phyloP scores from a whole-genome alignment of 2,797 vertebrate genomes.

The Paramormyrops hopkinsi region DNA sequence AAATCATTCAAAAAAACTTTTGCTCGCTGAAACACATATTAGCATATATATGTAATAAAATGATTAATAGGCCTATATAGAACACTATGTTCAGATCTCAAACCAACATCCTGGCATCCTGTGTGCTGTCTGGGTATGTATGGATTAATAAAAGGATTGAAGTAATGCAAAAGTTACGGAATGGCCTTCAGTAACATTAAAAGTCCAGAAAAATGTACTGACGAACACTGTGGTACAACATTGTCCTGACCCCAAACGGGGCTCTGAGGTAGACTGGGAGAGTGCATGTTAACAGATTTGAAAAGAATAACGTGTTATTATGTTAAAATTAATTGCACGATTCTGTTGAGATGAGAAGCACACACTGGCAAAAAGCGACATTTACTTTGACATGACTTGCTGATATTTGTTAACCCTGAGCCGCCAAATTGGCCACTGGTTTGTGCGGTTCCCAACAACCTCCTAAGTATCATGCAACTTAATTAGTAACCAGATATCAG shows the following conservation, averaged over 20 bases:
- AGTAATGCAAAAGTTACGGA: background rate
- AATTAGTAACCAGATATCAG: background rate
- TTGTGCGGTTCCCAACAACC: background rate
- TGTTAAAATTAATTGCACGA: background rate
- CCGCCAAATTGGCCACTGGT: background rate
- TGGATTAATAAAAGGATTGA: background rate
- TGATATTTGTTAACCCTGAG: background rate
- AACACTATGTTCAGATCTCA: background rate
- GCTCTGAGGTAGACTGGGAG: background rate
- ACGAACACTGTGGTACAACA: background rate
- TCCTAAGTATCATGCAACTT: background rate
- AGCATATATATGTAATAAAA: background rate
- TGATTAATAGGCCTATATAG: background rate
- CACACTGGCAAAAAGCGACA: background rate
- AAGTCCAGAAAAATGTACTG: background rate
- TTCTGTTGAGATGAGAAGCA: background rate
- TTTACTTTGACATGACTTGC: background rate
- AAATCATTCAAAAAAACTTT: background rate
- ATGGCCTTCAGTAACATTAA: background rate
- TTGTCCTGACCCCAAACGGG: background rate
- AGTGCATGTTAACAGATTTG: background rate
- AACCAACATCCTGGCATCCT: background rate
- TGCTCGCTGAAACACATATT: background rate
- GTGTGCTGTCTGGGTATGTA: background rate
- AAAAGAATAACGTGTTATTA: background rate